Conservation (phyloP, 2,113 vertebrate genomes). For the Sprattus sprattus region DNA sequence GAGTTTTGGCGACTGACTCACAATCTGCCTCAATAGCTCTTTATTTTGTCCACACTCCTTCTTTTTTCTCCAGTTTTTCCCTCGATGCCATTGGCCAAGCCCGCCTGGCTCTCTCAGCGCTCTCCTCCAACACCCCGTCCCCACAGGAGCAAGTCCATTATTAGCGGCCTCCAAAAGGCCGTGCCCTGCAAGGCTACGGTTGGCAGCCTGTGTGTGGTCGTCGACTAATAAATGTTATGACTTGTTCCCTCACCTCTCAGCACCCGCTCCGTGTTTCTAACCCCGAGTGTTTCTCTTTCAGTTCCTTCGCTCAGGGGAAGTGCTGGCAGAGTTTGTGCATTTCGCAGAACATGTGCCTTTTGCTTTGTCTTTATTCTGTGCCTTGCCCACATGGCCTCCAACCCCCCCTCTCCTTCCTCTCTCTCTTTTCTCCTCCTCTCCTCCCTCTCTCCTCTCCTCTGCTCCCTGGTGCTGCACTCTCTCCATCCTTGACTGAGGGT, state of each 20-base stretch:
- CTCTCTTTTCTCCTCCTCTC: neutral
- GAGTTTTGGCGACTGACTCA: neutral
- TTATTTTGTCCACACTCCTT: neutral
- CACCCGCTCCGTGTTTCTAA: neutral
- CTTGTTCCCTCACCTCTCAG: neutral
- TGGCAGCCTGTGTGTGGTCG: constrained; percentile 2
- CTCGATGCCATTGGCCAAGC: neutral
- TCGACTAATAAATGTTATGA: neutral
- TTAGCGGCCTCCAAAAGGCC: neutral
- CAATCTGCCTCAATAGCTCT: neutral
- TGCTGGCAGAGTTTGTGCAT: neutral
- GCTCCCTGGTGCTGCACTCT: neutral
- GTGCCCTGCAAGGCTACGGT: neutral
- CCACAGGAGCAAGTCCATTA: neutral
- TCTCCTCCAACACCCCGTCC: neutral
- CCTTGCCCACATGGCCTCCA: neutral
- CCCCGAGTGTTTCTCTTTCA: neutral
- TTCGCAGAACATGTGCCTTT: neutral
- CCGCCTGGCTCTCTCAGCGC: neutral
- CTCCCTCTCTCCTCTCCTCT: neutral
- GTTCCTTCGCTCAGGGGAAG: neutral
- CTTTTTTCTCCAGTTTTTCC: neutral
- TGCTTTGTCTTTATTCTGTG: neutral
- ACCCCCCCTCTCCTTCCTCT: neutral
- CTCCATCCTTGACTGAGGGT: constrained; percentile 52